A percentile compares a stretch with the other conserved stretches of the same genome.
Evolutionary conservation across 2,113 vertebrate species (phyloP).

Genomic region (Colius striatus): DNA sequence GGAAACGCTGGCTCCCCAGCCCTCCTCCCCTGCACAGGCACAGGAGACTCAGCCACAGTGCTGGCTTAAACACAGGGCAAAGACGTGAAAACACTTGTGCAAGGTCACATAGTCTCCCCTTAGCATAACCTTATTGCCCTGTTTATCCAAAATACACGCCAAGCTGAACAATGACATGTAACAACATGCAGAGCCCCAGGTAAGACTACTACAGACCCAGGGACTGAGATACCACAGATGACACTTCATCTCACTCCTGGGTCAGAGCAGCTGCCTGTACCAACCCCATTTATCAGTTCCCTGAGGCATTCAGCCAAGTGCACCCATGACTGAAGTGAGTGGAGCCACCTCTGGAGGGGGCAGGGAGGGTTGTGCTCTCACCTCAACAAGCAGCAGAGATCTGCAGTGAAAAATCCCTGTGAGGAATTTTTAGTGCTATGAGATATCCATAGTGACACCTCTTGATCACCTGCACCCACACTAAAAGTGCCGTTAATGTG

Average conservation of each 20-base stretch:
- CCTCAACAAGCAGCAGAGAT: not conserved
- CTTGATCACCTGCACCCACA: not conserved
- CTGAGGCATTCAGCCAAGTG: not conserved
- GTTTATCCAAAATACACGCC: not conserved
- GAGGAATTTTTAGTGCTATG: not conserved
- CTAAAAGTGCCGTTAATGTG: not conserved
- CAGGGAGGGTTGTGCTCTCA: not conserved
- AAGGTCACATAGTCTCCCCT: not conserved
- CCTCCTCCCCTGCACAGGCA: not conserved
- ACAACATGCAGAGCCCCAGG: fast-evolving
- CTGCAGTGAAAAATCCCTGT: not conserved
- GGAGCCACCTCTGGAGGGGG: not conserved
- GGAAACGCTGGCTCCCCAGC: not conserved
- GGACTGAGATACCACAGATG: not conserved
- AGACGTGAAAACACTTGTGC: not conserved
- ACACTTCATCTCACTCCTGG: not conserved
- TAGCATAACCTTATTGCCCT: fast-evolving
- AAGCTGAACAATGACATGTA: fast-evolving
- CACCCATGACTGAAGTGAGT: not conserved
- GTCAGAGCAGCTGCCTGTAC: fast-evolving
- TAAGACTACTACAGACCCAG: fast-evolving
- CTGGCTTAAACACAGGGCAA: fast-evolving
- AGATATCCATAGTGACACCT: not conserved
- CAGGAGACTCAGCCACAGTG: fast-evolving
- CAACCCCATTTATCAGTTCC: fast-evolving